A percentile compares a stretch with the other conserved stretches of the same genome.
These are phyloP conservation scores for Leptinotarsa juncta DNA, from an alignment of 2,888 invertebrate genomes.

Conservation along the genomic window DNA sequence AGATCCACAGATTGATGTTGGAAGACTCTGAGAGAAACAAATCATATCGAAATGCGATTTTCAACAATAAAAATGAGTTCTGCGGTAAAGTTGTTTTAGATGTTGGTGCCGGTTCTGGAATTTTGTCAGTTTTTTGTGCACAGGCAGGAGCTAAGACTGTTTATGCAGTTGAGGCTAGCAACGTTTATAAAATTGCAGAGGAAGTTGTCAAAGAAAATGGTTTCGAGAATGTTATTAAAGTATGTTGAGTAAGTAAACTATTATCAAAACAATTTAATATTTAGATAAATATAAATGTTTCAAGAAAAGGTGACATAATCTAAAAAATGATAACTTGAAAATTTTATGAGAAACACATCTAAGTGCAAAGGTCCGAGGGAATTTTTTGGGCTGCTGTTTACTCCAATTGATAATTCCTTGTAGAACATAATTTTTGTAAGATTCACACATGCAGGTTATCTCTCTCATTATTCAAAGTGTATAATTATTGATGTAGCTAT, in stretches of 20 bases:
- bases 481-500: too few relatives aligned
- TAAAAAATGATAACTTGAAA: too few relatives aligned
- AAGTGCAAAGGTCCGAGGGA: too few relatives aligned
- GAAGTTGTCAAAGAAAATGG: conserved; percentile 79
- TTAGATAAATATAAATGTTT: too few relatives aligned
- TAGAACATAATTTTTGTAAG: too few relatives aligned
- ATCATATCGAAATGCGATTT: conserved; percentile 85
- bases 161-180: conserved; percentile 86
- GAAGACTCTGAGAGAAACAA: conserved; percentile 80
- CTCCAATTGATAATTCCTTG: too few relatives aligned
- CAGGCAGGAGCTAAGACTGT: conserved; percentile 90
- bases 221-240: conserved; percentile 75
- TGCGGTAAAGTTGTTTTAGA: conserved; percentile 85
- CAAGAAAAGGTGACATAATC: too few relatives aligned
- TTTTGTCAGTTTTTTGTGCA: conserved; percentile 90
- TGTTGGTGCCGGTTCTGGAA: conserved; percentile 88
- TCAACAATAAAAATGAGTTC: conserved; percentile 74
- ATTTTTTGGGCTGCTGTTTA: too few relatives aligned
- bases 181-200: conserved; percentile 73
- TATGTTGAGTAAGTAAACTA: conserved; percentile 54
- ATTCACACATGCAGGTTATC: too few relatives aligned
- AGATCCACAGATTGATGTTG: conserved; percentile 87
- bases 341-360: too few relatives aligned
- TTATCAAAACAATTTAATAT: too few relatives aligned
- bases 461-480: too few relatives aligned